A percentile compares a stretch with the other conserved stretches of the same genome.
phyloP scores from a whole-genome alignment of 1,140 invertebrate genomes.

The Pollicipes pollicipes region DNA sequence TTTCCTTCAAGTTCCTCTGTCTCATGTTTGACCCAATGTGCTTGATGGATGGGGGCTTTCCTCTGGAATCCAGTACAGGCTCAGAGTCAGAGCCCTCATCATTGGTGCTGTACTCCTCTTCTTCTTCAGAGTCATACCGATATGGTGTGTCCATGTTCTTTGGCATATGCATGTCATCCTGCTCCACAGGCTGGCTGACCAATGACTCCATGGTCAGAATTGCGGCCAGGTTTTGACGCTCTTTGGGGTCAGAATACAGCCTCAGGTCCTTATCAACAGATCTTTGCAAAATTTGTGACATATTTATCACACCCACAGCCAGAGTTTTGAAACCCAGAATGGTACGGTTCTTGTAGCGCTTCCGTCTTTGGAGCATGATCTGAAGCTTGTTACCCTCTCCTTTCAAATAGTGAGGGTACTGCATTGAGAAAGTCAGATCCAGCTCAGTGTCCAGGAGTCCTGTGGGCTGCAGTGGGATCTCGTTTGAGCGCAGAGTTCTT shows the following conservation, averaged over 20 bases:
- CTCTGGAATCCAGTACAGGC: constrained; percentile 33
- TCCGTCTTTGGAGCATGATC: constrained; percentile 79
- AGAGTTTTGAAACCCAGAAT: constrained; percentile 95
- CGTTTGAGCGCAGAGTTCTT: constrained; percentile 78
- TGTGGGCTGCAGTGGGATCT: constrained; percentile 57
- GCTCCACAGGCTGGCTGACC: constrained; percentile 81
- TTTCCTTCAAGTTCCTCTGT: constrained; percentile 93
- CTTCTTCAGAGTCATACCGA: constrained; percentile 39
- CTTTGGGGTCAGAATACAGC: constrained; percentile 49
- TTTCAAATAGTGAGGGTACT: constrained; percentile 96
- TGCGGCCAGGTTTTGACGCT: constrained; percentile 31
- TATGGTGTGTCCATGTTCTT: constrained; percentile 16
- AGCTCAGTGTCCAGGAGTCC: constrained; percentile 71
- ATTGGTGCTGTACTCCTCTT: constrained; percentile 47
- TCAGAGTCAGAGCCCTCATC: constrained; percentile 54
- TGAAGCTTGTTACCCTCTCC: constrained; percentile 85
- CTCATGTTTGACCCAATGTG: constrained; percentile 23
- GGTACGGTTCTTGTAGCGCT: constrained; percentile 95
- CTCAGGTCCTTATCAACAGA: constrained; percentile 81
- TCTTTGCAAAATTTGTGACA: constrained; percentile 85
- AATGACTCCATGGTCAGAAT: constrained; percentile 58
- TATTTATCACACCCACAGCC: constrained; percentile 86
- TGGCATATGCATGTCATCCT: constrained; percentile 46
- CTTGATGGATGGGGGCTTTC: neutral
- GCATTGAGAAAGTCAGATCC: constrained; percentile 75